Conservation (phyloP, 2,797 vertebrate species). For the Syndactyla subalaris region DNA sequence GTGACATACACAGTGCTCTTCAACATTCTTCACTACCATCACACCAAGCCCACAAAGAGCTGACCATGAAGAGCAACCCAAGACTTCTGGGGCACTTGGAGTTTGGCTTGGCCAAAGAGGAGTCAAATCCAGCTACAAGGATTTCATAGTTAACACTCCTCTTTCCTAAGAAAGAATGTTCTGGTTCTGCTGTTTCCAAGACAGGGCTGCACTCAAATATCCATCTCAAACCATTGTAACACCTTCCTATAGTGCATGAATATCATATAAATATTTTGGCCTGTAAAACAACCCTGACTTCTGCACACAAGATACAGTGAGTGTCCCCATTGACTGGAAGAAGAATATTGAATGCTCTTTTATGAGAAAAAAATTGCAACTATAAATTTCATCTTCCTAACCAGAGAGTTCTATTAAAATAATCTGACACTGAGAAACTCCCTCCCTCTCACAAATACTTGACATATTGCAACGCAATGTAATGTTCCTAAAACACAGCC, state of each 20-base stretch:
- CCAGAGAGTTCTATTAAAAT: neutral
- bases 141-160: neutral
- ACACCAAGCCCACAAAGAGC: neutral
- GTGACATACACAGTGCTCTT: neutral
- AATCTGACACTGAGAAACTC: neutral
- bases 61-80: neutral
- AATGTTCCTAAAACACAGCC: neutral
- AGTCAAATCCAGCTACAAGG: neutral
- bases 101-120: neutral
- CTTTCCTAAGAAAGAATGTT: neutral
- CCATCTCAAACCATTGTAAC: neutral
- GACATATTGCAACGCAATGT: neutral
- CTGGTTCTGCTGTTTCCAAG: neutral
- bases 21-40: neutral
- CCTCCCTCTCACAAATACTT: neutral
- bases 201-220: neutral
- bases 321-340: neutral
- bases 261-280: neutral
- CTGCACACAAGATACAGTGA: accelerated
- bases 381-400: neutral
- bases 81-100: neutral
- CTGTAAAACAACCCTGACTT: neutral
- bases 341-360: neutral
- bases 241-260: neutral
- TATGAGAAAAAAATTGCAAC: neutral